A percentile compares a stretch with the other conserved stretches of the same genome.
These are phyloP conservation scores for Tiphia femorata DNA, from an alignment of 2,888 invertebrate genomes.

Conservation along the genomic window DNA sequence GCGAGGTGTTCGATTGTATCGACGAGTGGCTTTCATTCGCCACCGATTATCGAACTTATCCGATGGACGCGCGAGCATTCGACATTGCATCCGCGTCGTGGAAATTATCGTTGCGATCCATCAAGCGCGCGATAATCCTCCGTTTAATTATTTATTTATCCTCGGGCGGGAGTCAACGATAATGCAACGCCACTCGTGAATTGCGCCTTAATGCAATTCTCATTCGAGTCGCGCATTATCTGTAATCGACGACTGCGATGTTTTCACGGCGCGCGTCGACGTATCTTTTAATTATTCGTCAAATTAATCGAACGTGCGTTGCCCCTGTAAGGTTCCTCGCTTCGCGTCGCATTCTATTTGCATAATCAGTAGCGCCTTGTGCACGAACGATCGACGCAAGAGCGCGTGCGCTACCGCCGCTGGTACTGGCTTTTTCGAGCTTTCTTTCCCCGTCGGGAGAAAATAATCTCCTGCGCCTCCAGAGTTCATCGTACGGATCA, in stretches of 20 bases:
- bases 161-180: too few species aligned
- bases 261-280: constrained; percentile 23
- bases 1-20: too few species aligned
- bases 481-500: constrained; percentile 34
- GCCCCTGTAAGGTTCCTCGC: constrained; percentile 14
- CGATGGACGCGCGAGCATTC: too few species aligned
- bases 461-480: constrained; percentile 13
- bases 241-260: constrained; percentile 10
- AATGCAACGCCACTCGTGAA: neutral
- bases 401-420: constrained; percentile 21
- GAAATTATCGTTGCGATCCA: too few species aligned
- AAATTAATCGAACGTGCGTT: constrained; percentile 21
- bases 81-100: too few species aligned
- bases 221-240: neutral
- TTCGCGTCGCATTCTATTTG: neutral
- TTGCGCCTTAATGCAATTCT: neutral
- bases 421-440: too few species aligned
- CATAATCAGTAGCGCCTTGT: neutral
- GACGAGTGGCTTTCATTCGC: too few species aligned
- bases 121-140: too few species aligned
- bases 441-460: constrained; percentile 19
- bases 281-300: constrained; percentile 27
- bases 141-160: too few species aligned
- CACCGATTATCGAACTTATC: too few species aligned
- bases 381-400: constrained; percentile 14